Conservation (phyloP, 2,113 vertebrate genomes). For the Tyrannus savana region DNA sequence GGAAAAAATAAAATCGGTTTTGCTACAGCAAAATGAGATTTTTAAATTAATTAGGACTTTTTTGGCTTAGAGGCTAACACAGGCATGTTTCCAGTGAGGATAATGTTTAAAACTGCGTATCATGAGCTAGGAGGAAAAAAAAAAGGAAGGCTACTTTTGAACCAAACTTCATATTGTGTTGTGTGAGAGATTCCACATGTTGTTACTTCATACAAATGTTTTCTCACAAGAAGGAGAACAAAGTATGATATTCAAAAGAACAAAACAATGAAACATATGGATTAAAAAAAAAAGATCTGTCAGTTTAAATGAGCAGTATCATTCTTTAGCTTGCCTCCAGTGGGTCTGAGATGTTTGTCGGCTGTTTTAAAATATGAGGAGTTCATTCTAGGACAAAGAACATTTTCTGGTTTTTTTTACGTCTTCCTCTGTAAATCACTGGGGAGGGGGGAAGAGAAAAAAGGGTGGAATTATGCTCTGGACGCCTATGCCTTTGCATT, state of each 20-base stretch:
- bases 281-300: conserved; percentile 40
- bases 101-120: neutral
- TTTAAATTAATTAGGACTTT: neutral
- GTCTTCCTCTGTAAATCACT: conserved; percentile 81
- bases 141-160: conserved; percentile 8
- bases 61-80: neutral
- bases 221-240: conserved; percentile 53
- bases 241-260: conserved; percentile 59
- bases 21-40: neutral
- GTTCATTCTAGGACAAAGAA: conserved; percentile 88
- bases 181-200: conserved; percentile 69
- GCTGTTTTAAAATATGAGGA: conserved; percentile 77
- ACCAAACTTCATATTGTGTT: conserved; percentile 49
- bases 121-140: neutral
- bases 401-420: conserved; percentile 79
- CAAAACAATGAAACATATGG: conserved; percentile 63
- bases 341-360: conserved; percentile 80
- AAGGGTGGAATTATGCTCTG: conserved; percentile 83
- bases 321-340: conserved; percentile 38
- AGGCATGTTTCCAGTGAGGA: neutral
- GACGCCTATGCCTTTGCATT: conserved; percentile 82
- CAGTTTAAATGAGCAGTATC: conserved; percentile 31
- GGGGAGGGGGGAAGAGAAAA: neutral
- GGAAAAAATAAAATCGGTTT: neutral
- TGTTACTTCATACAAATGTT: conserved; percentile 33